Evolutionary conservation across 2,888 invertebrate genomes (phyloP).

Genomic region (Teleogryllus oceanicus): DNA sequence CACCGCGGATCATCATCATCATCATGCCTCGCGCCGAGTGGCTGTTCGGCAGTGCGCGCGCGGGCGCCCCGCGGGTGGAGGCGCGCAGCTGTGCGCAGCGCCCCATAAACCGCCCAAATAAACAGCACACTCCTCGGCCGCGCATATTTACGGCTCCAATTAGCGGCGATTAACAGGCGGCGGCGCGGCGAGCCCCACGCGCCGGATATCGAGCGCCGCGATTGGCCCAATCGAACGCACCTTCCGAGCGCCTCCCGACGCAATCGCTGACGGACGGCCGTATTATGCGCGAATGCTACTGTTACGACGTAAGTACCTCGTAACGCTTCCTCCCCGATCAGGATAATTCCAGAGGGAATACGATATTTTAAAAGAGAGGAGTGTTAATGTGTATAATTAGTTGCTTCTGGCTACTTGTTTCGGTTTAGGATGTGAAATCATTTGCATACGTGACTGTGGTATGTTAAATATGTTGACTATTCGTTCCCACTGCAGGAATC

Average conservation of each 20-base stretch:
- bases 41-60: neutral
- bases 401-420: neutral
- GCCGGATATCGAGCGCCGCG: neutral
- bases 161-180: neutral
- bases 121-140: neutral
- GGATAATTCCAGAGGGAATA: neutral
- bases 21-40: too few species aligned
- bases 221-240: neutral
- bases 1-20: too few species aligned
- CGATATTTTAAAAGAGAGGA: neutral
- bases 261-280: too few species aligned
- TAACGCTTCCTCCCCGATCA: neutral
- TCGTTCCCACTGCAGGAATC: too few species aligned
- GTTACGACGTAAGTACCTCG: neutral
- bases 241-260: too few species aligned
- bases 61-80: neutral
- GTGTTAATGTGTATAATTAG: neutral
- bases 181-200: neutral
- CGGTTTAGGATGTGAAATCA: neutral
- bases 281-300: too few species aligned
- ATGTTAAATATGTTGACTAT: too few species aligned
- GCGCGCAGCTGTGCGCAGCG: neutral
- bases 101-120: constrained; percentile 1
- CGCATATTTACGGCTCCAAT: neutral
- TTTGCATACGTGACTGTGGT: neutral